Conservation (phyloP, 1,140 invertebrate species). For the Asbolus verrucosus region DNA sequence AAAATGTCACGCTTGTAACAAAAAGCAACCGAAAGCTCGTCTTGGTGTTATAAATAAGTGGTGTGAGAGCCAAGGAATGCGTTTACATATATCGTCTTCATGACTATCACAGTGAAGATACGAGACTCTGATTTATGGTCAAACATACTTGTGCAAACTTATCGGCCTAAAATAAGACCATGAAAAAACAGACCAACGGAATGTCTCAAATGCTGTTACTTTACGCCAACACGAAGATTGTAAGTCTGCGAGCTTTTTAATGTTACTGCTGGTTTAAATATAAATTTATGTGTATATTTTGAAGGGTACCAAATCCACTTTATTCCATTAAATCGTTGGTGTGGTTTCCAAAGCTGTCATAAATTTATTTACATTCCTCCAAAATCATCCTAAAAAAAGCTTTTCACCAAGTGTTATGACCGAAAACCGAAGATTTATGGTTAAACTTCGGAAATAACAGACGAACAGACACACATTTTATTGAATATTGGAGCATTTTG, state of each 20-base stretch:
- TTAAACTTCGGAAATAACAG: not conserved
- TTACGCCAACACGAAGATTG: not conserved
- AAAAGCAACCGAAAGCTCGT: constrained; percentile 3
- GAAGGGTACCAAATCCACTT: not conserved
- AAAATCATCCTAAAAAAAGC: constrained; percentile 6
- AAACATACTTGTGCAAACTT: constrained; percentile 38
- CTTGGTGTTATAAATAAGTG: constrained; percentile 40
- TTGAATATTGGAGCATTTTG: not conserved
- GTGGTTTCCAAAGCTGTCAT: constrained; percentile 8
- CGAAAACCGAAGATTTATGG: not conserved
- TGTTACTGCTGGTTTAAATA: not conserved
- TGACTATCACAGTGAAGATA: constrained; percentile 35
- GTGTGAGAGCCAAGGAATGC: constrained; percentile 41
- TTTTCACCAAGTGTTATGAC: constrained; percentile 3
- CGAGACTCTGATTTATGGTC: constrained; percentile 34
- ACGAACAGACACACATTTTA: not conserved
- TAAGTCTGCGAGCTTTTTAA: too few relatives aligned
- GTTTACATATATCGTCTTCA: constrained; percentile 41
- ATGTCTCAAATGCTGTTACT: constrained; percentile 27
- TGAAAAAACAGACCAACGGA: not conserved
- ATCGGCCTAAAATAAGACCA: constrained; percentile 26
- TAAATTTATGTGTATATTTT: constrained; percentile 8
- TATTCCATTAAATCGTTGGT: constrained; percentile 6
- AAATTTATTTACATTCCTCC: constrained; percentile 22
- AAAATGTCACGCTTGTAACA: not conserved